Base-by-base conservation (phyloP, 2,888 invertebrate species). In the Mayetiola destructor region DNA sequence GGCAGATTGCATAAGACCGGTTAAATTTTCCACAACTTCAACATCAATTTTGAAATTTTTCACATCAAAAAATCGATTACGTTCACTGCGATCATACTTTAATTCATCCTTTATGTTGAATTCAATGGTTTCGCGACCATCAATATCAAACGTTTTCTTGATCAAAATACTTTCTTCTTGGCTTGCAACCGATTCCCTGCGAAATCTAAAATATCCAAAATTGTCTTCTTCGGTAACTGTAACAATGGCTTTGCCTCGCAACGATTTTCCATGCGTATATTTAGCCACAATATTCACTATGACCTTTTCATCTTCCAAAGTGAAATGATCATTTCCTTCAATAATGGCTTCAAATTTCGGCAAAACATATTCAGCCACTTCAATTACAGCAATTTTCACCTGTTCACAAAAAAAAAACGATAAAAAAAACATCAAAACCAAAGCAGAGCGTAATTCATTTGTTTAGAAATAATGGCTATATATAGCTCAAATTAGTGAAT, bases 261-360 rank as follows among this genome's bases (percentile, higher is more conserved):
- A 90, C 53, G 88, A 83, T 64, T 87, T 82, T 0, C 91, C 93
- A 67, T 87, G 88, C 57, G 85, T 85, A 67, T 91, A 54, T 88
- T 84, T 87, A 16, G 94, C 85, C 57, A 84, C 80, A 4, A 96
- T 78, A 18, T 87, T 84, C 27, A 87, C 86, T 20, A 78, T 78
- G 53, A 95, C 77, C 60, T 82, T 80, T 48, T 83, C 84, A 56
- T 91, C 89, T 61, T 82, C 81, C 67, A 88, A 85, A 1, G 91
- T 84, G 4, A 85, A 80, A 70, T 90, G 89, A 57, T 85, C 80
- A 1, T 89, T 86, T 30, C 90, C 79, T 61, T 87, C 82, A 60
- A 97, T 81, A 32, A 80, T 80, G 59, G 96, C 88, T 66, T 93
- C 84, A 71, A 94, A 97, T 68, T 94, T 94, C 0, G 97, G 97